Conservation (phyloP, 2,113 vertebrate species). For the Scomber scombrus region DNA sequence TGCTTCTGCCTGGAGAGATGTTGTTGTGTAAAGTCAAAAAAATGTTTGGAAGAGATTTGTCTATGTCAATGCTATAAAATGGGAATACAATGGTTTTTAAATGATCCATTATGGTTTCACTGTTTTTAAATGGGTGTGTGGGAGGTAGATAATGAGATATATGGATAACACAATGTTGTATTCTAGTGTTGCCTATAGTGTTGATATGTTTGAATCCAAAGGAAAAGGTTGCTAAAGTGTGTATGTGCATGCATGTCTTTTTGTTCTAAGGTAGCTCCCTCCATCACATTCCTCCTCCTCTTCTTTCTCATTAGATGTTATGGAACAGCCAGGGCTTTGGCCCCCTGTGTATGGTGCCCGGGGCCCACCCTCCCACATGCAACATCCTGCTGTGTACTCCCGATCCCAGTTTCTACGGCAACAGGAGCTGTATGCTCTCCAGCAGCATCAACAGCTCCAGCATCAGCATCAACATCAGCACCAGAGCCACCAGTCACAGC, state of each 20-base stretch:
- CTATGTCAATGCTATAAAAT: slow-evolving; percentile 52
- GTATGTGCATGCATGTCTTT: slow-evolving; percentile 27
- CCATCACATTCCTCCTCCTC: slow-evolving; percentile 56
- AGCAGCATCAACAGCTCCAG: slow-evolving; percentile 90
- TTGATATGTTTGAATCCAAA: slow-evolving; percentile 26
- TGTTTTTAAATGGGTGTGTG: slow-evolving; percentile 57
- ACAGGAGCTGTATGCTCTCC: slow-evolving; percentile 95
- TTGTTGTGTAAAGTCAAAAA: slow-evolving; percentile 65
- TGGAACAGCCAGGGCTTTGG: slow-evolving; percentile 97
- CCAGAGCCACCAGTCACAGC: slow-evolving; percentile 85
- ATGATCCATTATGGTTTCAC: slow-evolving; percentile 66
- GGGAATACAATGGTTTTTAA: slow-evolving; percentile 65
- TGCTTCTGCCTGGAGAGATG: slow-evolving; percentile 64
- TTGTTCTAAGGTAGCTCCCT: slow-evolving; percentile 49
- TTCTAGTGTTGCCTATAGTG: slow-evolving; percentile 4
- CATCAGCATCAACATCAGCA: slow-evolving; percentile 84
- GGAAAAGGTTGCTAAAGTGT: slow-evolving; percentile 31
- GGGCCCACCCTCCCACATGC: slow-evolving; percentile 92
- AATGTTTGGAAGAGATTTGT: slow-evolving; percentile 39
- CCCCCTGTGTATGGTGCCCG: slow-evolving; percentile 93
- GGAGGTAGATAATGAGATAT: slow-evolving; percentile 59
- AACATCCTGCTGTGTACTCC: slow-evolving; percentile 93
- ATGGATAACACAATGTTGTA: slow-evolving; percentile 41
- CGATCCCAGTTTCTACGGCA: slow-evolving; percentile 95
- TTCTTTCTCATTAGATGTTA: slow-evolving; percentile 90